Conservation (phyloP, 37 sponge, comb jelly and placozoan genomes). For the Halichondria panicea region DNA sequence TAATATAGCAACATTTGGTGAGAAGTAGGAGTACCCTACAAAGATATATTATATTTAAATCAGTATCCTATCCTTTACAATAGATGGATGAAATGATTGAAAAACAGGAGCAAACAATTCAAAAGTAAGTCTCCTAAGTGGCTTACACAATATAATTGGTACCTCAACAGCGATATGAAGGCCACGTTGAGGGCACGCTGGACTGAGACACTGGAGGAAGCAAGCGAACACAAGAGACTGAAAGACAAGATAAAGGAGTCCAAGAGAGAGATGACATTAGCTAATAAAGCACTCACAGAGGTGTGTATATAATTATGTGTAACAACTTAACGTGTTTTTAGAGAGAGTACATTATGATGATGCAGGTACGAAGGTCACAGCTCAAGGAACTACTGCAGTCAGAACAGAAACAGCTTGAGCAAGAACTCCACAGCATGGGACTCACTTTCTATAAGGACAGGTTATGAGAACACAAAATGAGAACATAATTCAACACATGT, state of each 20-base stretch:
- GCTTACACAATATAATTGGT: not conserved
- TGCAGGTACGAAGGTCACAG: constrained; percentile 46
- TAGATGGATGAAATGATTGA: constrained; percentile 43
- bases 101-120: constrained; percentile 19
- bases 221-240: constrained; percentile 39
- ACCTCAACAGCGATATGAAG: constrained; percentile 31
- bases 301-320: not conserved
- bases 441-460: constrained; percentile 62
- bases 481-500: not conserved
- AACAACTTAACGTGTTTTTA: not conserved
- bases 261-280: constrained; percentile 33
- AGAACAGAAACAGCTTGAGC: constrained; percentile 39
- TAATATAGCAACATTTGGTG: not conserved
- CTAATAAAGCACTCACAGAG: constrained; percentile 45
- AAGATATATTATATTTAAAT: too few species aligned
- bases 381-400: constrained; percentile 28
- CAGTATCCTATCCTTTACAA: not conserved
- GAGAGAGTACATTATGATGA: not conserved
- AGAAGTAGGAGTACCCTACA: not conserved
- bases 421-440: constrained; percentile 51
- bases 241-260: constrained; percentile 29
- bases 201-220: constrained; percentile 46
- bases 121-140: constrained; percentile 4
- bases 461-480: constrained; percentile 10
- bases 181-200: constrained; percentile 30